Evolutionary conservation across 1,140 invertebrate species (phyloP), one percentile per base, ranked within the genome.

Genomic region (Chionoecetes opilio): DNA sequence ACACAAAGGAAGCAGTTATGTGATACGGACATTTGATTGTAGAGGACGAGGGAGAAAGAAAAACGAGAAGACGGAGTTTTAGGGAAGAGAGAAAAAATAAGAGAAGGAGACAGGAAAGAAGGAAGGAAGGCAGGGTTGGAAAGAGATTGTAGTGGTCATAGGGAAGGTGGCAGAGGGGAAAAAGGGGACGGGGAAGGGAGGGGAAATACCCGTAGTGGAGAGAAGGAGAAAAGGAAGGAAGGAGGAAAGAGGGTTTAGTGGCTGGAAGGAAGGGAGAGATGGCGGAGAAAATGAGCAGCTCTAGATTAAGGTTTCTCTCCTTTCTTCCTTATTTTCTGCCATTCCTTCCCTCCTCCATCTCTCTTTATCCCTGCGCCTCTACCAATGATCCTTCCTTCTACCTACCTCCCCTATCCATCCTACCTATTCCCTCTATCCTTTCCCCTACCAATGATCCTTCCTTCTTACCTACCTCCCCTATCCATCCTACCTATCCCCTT

Each of bases 1-100:
- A 75, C 53, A n/a, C n/a, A n/a, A n/a, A n/a, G n/a, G n/a, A 75
- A n/a, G 21, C 9, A 75, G 63, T n/a, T n/a, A 75, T 75, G n/a
- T n/a, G 63, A 75, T 75, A 75, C n/a, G 63, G n/a, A 26, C 26
- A 75, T 75, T 75, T 75, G 63, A 75, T 75, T 75, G 63, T 75
- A 75, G 11, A 75, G 26, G n/a, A 1, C 21, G 63, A 75, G 63
- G 63, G 63, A 75, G 8, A 8, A n/a, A 8, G 8, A 26, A 75
- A 75, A 26, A n/a, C 26, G 21, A n/a, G 63, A 75, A n/a, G 26
- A 26, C 26, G 21, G 21, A 14, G 5, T 46, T 8, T 5, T 8
- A 46, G 41, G 41, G 41, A 46, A 14, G 41, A 14, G 14, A 14
- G 6, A 75, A 21, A 8, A n/a, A 75, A 75, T 17, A n/a, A 75